Conservation (phyloP, 2,888 invertebrate species). For the Seira musarum region DNA sequence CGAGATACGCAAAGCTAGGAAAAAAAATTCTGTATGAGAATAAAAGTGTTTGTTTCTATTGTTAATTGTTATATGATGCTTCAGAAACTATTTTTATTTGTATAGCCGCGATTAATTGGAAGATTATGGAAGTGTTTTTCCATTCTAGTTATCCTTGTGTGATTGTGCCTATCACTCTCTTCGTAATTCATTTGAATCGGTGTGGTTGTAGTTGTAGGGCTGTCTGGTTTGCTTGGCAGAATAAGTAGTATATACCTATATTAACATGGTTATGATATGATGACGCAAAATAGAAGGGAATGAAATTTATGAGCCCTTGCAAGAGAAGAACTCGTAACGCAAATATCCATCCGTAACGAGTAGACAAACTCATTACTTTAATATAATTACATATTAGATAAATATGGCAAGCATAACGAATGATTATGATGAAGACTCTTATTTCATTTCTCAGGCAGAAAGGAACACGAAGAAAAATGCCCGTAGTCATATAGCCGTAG, state of each 20-base stretch:
- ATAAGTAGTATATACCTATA: too few relatives aligned
- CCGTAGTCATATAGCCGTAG: slow-evolving; percentile 1
- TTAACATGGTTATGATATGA: background rate
- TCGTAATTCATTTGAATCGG: background rate
- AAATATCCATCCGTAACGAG: slow-evolving; percentile 54
- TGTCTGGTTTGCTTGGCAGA: too few relatives aligned
- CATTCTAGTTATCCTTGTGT: slow-evolving; percentile 7
- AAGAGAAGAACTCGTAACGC: slow-evolving; percentile 48
- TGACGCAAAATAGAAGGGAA: background rate
- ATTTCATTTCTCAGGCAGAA: slow-evolving; percentile 34
- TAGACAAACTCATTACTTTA: slow-evolving; percentile 47
- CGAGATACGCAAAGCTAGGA: background rate
- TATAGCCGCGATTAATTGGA: background rate
- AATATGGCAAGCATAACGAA: slow-evolving; percentile 31
- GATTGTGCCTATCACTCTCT: slow-evolving; percentile 10
- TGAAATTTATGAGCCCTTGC: background rate
- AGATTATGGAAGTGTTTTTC: slow-evolving; percentile 10
- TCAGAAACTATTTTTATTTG: slow-evolving; percentile 1
- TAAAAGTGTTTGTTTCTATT: background rate
- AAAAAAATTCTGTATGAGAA: background rate
- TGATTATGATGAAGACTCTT: slow-evolving; percentile 53
- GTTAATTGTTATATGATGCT: background rate
- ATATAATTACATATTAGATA: slow-evolving; percentile 10
- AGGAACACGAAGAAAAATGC: slow-evolving; percentile 19
- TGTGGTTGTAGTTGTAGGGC: too few relatives aligned